Base-by-base conservation (phyloP, 2,888 invertebrate genomes). In the Chouioia cunea region DNA sequence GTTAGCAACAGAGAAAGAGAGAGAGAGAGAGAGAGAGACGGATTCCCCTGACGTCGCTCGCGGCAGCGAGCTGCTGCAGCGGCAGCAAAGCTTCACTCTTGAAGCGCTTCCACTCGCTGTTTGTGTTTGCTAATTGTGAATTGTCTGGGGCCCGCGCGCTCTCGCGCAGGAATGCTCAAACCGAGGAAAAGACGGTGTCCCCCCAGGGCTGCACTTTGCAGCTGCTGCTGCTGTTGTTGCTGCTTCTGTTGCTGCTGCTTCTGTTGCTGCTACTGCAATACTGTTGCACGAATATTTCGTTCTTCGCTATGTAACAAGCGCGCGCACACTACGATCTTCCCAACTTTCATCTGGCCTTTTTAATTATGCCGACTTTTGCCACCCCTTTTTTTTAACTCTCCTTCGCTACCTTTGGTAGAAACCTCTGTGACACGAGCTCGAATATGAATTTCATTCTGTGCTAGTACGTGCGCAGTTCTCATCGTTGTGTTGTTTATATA, bases 121-220 rank as follows among this genome's bases (percentile, higher is more conserved):
- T 85, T 85, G 84, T 83, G 82, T 85, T 85, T 85, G 83, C 84
- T 85, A 85, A 85, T 85, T 85, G 85, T 83, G 83, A 85, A 85
- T 85, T 84, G 84, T 85, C 85, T 84, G 63, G 60, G 56, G 75
- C 75, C 68, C 70, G 71, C 71, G 69, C 56, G 62, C 67, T 65
- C 76, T 73, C n/a, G 68, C 71, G 47, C 75, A 77, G 79, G 80
- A 83, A 83, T 83, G 83, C 81, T 82, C 81, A 82, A 81, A 79
- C 78, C 73, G 76, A 80, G 77, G 77, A 82, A 81, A 80, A 80
- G 76, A 79, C 76, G 71, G 27, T 27, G 27, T 68, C 75, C 77
- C 79, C 75, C 59, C 62, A 69, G 71, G 75, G 75, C 74, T 75
- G 27, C 27, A 27, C 27, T 27, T 27, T 27, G 27, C 15, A 14